phyloP scores from a whole-genome alignment of 2,797 vertebrate genomes.

The Alosa sapidissima region DNA sequence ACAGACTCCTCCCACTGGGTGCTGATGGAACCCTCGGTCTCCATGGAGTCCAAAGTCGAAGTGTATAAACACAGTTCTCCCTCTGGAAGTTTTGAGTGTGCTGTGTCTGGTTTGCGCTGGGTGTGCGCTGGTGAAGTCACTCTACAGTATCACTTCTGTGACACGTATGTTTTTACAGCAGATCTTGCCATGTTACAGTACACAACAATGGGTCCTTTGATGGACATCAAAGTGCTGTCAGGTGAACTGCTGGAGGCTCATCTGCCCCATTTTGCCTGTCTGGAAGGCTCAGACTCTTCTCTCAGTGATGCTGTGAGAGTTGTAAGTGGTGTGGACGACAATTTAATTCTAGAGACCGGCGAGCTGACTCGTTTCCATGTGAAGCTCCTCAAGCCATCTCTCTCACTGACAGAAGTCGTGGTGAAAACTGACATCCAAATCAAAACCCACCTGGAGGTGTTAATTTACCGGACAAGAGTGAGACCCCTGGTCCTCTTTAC shows the following conservation, averaged over 20 bases:
- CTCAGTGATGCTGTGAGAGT: not conserved
- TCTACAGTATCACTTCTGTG: not conserved
- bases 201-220: not conserved
- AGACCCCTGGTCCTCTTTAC: not conserved
- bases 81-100: slow-evolving; percentile 7
- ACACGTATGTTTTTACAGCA: not conserved
- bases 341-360: not conserved
- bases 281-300: not conserved
- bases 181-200: not conserved
- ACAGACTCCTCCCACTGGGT: slow-evolving; percentile 1
- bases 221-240: not conserved
- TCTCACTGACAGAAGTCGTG: not conserved
- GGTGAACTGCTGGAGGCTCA: not conserved
- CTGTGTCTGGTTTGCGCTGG: not conserved
- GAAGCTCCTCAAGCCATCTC: not conserved
- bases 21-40: not conserved
- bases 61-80: not conserved
- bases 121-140: slow-evolving; percentile 2
- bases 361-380: slow-evolving; percentile 18
- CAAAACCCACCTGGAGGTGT: not conserved
- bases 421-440: not conserved
- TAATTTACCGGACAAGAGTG: not conserved
- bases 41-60: not conserved
- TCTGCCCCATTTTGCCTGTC: slow-evolving; percentile 7
- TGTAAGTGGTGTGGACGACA: not conserved